Evolutionary conservation across 2,113 vertebrate genomes (phyloP).

Genomic region (Emydura subglobosa): DNA sequence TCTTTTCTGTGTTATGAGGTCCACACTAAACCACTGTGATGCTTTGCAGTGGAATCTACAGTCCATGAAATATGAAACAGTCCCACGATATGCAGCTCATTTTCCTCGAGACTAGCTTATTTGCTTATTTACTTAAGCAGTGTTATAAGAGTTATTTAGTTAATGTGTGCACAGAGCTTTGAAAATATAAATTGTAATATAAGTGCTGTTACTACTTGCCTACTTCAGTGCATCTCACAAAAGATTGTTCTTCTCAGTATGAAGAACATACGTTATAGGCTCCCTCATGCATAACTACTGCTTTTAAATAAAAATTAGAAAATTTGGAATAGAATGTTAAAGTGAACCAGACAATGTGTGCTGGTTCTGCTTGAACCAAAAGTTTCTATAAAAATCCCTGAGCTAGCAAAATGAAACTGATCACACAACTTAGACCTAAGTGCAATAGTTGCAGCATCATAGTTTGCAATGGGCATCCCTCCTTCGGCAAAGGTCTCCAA

Average conservation of each 20-base stretch:
- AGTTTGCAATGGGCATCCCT: neutral
- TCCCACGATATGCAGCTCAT: neutral
- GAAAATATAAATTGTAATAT: neutral
- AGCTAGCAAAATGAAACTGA: neutral
- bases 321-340: rapidly evolving
- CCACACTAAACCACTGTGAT: neutral
- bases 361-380: neutral
- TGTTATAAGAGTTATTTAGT: neutral
- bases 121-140: neutral
- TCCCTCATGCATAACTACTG: neutral
- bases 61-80: neutral
- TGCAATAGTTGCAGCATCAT: neutral
- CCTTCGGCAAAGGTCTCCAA: constrained; percentile 5
- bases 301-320: neutral
- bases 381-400: neutral
- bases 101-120: neutral
- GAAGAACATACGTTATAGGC: neutral
- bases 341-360: neutral
- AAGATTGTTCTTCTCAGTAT: neutral
- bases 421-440: neutral
- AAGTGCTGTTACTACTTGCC: neutral
- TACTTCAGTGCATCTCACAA: neutral
- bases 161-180: neutral
- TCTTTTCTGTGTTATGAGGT: neutral
- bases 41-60: neutral